These are phyloP conservation scores for Odontocerum albicorne DNA, from an alignment of 2,888 invertebrate genomes.

Conservation along the genomic window DNA sequence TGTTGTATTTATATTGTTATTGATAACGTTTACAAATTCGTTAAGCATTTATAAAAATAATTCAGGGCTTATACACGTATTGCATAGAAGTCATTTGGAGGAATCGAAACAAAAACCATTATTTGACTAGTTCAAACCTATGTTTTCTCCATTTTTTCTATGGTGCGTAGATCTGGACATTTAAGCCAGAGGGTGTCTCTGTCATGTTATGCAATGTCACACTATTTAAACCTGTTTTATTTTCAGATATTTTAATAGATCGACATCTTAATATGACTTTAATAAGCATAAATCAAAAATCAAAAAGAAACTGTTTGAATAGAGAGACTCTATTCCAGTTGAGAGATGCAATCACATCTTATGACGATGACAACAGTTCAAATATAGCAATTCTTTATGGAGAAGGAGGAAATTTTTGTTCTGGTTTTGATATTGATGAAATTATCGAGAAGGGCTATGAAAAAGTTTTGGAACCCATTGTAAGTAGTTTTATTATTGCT, in stretches of 20 bases:
- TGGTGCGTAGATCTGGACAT: too few species aligned
- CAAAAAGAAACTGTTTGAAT: constrained; percentile 82
- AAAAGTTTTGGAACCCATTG: constrained; percentile 49
- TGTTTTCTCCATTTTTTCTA: too few species aligned
- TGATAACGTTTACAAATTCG: too few species aligned
- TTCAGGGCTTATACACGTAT: too few species aligned
- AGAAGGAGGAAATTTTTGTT: constrained; percentile 90
- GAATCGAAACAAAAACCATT: too few species aligned
- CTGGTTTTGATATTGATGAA: constrained; percentile 87
- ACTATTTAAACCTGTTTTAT: too few species aligned
- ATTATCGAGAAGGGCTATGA: constrained; percentile 56
- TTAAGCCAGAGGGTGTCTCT: too few species aligned
- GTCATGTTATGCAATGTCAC: too few species aligned
- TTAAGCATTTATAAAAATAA: too few species aligned
- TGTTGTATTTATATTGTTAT: too few species aligned
- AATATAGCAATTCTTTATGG: constrained; percentile 83
- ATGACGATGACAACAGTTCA: constrained; percentile 74
- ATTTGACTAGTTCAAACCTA: too few species aligned
- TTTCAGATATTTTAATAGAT: constrained; percentile 57
- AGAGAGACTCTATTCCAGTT: constrained; percentile 67
- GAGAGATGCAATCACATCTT: constrained; percentile 70
- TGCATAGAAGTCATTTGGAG: too few species aligned
- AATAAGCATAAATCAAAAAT: constrained; percentile 86
- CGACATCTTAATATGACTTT: constrained; percentile 68
- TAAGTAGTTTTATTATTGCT: constrained; percentile 40